Conservation (phyloP, 1,140 invertebrate species). For the Latrodectus geometricus region DNA sequence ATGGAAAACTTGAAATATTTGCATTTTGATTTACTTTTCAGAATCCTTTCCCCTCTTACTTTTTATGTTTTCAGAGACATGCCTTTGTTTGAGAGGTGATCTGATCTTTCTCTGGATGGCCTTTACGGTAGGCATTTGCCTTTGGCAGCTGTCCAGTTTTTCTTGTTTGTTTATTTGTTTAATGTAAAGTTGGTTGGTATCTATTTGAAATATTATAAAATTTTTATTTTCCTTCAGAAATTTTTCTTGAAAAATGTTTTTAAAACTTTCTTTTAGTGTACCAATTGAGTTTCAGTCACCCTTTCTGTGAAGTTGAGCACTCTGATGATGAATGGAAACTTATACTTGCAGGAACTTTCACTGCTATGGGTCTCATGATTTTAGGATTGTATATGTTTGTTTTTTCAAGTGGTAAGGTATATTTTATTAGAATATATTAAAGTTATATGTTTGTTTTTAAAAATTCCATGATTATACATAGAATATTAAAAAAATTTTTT, state of each 20-base stretch:
- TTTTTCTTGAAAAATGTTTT: background rate
- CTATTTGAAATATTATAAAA: background rate
- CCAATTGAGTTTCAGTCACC: constrained; percentile 52
- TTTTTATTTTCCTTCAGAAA: background rate
- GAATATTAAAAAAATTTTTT: too few species aligned
- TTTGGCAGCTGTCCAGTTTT: constrained; percentile 27
- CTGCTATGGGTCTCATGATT: constrained; percentile 51
- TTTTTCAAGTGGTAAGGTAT: too few species aligned
- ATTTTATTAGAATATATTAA: too few species aligned
- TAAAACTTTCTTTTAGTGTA: constrained; percentile 43
- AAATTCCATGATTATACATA: too few species aligned
- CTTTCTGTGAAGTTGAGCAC: constrained; percentile 18
- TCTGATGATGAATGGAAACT: constrained; percentile 53
- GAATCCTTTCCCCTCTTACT: background rate
- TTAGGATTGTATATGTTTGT: constrained; percentile 39
- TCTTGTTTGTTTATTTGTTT: background rate
- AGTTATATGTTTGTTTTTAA: too few species aligned
- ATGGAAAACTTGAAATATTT: background rate
- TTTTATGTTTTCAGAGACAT: constrained; percentile 42
- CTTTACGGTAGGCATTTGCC: constrained; percentile 46
- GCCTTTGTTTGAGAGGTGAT: background rate
- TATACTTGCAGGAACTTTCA: constrained; percentile 50
- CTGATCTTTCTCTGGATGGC: constrained; percentile 11
- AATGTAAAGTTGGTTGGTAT: background rate
- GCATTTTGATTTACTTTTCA: background rate